A percentile compares a stretch with the other conserved stretches of the same genome.
phyloP scores from a whole-genome alignment of 2,797 vertebrate genomes.

The Falco rusticolus region DNA sequence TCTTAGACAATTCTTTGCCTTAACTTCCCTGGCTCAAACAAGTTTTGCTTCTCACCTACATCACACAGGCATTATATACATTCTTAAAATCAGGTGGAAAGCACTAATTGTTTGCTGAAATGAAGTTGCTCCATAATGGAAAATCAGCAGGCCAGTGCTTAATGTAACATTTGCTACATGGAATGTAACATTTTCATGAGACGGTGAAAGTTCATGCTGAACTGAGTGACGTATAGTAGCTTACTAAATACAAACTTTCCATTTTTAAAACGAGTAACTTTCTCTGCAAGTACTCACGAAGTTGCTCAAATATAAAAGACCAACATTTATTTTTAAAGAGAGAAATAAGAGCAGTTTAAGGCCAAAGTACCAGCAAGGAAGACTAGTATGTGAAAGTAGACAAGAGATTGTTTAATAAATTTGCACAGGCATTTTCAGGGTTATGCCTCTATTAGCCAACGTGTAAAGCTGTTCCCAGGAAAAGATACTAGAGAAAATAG shows the following conservation, averaged over 20 bases:
- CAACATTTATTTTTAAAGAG: conserved; percentile 35
- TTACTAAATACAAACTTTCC: background rate
- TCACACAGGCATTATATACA: conserved; percentile 19
- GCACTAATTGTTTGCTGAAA: background rate
- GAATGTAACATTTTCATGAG: background rate
- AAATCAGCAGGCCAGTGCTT: background rate
- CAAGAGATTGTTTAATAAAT: conserved; percentile 64
- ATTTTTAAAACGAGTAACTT: background rate
- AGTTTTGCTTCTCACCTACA: background rate
- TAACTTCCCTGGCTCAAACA: background rate
- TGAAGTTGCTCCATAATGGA: background rate
- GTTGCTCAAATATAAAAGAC: conserved; percentile 43
- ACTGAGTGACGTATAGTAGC: background rate
- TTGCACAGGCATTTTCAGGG: conserved; percentile 65
- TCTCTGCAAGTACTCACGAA: conserved; percentile 43
- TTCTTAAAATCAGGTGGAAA: conserved; percentile 17
- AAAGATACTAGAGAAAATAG: conserved; percentile 83
- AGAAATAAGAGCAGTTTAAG: conserved; percentile 60
- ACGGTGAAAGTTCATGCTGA: background rate
- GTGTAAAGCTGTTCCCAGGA: conserved; percentile 75
- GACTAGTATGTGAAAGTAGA: conserved; percentile 65
- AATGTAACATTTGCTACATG: background rate
- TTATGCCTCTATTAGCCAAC: conserved; percentile 66
- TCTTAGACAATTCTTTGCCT: background rate
- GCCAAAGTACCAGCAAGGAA: conserved; percentile 66